Evolutionary conservation across 2,113 vertebrate species (phyloP).

Genomic region (Terrapene triunguis): DNA sequence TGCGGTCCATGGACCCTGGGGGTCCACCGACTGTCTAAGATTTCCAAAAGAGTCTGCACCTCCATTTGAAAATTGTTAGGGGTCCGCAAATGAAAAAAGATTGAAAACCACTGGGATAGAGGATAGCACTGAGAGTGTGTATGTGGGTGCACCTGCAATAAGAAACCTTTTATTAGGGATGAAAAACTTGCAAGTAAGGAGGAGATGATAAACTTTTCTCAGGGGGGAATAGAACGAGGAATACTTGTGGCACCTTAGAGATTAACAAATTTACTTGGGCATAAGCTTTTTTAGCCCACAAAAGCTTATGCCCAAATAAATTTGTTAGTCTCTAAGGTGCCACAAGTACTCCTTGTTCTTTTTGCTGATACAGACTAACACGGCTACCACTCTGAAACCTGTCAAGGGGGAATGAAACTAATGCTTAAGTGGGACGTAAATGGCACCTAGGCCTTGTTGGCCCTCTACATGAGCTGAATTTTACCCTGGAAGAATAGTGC

Average conservation of each 20-base stretch:
- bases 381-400: too few species aligned
- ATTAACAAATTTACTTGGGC: too few species aligned
- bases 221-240: not conserved
- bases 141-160: not conserved
- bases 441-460: accelerated
- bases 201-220: not conserved
- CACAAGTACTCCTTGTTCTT: too few species aligned
- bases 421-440: not conserved
- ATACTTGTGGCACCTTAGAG: too few species aligned
- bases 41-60: not conserved
- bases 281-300: too few species aligned
- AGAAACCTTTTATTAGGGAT: not conserved
- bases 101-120: not conserved
- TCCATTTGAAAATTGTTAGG: not conserved
- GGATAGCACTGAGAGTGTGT: not conserved
- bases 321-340: too few species aligned
- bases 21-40: not conserved
- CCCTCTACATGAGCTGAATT: accelerated
- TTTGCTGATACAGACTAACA: too few species aligned
- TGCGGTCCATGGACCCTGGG: not conserved
- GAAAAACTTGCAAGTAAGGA: not conserved
- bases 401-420: not conserved
- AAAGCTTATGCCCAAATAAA: too few species aligned
- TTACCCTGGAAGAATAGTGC: not conserved
- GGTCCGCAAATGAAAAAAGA: not conserved